Evolutionary conservation across 1,140 invertebrate genomes (phyloP).

Genomic region (Drepana arcuata): DNA sequence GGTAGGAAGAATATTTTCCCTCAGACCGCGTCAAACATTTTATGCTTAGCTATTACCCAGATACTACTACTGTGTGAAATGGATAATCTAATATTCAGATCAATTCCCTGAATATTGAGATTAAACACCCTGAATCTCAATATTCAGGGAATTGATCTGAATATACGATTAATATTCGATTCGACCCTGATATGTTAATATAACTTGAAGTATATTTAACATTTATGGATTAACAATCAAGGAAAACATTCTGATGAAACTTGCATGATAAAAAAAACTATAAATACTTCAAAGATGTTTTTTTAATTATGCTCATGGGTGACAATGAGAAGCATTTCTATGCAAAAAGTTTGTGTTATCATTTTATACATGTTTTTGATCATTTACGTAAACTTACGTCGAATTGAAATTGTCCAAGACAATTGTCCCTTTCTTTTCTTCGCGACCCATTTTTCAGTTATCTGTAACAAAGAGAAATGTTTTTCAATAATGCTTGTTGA

Average conservation of each 20-base stretch:
- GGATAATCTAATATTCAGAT: too few relatives aligned
- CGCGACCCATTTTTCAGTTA: conserved; percentile 34
- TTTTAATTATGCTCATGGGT: neutral
- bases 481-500: too few relatives aligned
- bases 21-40: too few relatives aligned
- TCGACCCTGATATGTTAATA: too few relatives aligned
- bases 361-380: neutral
- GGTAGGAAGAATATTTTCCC: too few relatives aligned
- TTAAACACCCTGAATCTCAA: too few relatives aligned
- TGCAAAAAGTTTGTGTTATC: too few relatives aligned
- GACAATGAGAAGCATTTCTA: neutral
- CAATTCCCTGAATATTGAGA: too few relatives aligned
- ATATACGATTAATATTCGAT: too few relatives aligned
- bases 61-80: too few relatives aligned
- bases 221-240: neutral
- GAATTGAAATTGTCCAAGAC: conserved; percentile 56
- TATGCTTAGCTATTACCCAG: too few relatives aligned
- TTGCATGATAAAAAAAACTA: neutral
- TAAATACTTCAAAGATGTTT: neutral
- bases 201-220: neutral
- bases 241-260: neutral
- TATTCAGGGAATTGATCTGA: too few relatives aligned
- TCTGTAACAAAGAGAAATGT: conserved; percentile 30
- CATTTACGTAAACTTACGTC: conserved; percentile 39
- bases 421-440: conserved; percentile 46